Evolutionary conservation across 2,113 vertebrate species (phyloP).

Genomic region (Tetrax tetrax): DNA sequence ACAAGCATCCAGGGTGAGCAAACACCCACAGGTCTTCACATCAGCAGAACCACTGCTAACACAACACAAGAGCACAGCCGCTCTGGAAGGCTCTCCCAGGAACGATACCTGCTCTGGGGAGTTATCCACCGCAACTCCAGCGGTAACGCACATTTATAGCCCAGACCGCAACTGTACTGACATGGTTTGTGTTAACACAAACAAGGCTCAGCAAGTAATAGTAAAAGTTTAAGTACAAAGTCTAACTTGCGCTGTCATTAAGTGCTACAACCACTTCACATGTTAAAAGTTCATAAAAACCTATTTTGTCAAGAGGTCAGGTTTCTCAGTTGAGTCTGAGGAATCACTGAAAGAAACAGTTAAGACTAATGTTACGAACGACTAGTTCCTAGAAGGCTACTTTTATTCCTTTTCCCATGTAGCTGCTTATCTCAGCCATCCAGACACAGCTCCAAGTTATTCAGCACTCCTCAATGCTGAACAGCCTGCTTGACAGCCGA

Average conservation of each 20-base stretch:
- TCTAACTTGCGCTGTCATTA: neutral
- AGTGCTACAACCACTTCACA: neutral
- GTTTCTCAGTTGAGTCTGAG: neutral
- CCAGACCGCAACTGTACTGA: neutral
- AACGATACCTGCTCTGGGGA: neutral
- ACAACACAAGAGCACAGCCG: neutral
- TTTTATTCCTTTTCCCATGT: neutral
- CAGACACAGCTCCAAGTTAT: neutral
- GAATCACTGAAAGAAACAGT: neutral
- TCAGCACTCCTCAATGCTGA: neutral
- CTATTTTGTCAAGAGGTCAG: neutral
- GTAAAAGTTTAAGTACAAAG: conserved; percentile 33
- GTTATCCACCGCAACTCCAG: neutral
- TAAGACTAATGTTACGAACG: neutral
- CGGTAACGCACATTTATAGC: neutral
- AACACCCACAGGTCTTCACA: neutral
- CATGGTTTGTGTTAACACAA: neutral
- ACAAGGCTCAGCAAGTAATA: neutral
- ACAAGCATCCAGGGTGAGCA: neutral
- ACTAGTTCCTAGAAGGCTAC: neutral
- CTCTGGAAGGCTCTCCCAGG: neutral
- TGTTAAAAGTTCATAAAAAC: neutral
- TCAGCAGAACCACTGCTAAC: neutral
- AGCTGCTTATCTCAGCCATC: neutral
- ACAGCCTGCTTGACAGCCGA: neutral